Evolutionary conservation across 2,113 vertebrate species (phyloP).

Genomic region (Suricata suricatta): DNA sequence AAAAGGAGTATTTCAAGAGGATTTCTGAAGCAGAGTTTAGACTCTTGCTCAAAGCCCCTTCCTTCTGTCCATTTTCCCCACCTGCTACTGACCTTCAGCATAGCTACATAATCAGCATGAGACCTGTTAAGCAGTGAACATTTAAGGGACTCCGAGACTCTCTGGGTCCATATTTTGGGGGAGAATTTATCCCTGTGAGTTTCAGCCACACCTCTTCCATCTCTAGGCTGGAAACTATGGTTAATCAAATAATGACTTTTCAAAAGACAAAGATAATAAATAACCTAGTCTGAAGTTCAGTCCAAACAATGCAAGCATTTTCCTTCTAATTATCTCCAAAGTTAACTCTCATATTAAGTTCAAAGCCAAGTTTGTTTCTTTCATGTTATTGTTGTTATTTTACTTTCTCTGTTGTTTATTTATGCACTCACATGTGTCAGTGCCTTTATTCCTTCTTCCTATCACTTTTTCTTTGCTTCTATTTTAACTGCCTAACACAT

Average conservation of each 20-base stretch:
- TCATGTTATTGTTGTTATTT: background rate
- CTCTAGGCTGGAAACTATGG: background rate
- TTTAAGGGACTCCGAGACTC: background rate
- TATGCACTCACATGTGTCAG: background rate
- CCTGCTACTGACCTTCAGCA: background rate
- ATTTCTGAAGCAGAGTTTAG: background rate
- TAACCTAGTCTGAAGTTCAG: background rate
- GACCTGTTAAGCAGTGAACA: accelerated
- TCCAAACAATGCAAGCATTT: background rate
- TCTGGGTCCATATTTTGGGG: background rate
- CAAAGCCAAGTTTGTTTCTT: background rate
- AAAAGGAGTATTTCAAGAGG: background rate
- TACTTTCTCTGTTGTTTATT: background rate
- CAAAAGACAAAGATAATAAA: background rate
- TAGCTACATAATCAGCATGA: accelerated
- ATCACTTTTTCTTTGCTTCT: background rate
- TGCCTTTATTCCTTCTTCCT: background rate
- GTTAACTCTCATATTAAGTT: background rate
- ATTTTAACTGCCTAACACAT: background rate
- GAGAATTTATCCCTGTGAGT: background rate
- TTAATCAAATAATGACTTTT: background rate
- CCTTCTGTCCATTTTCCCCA: background rate
- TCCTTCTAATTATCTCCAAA: background rate
- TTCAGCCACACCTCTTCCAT: background rate
- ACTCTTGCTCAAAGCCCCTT: background rate